Conservation (phyloP, 2,113 vertebrate genomes). For the Sialia sialis region DNA sequence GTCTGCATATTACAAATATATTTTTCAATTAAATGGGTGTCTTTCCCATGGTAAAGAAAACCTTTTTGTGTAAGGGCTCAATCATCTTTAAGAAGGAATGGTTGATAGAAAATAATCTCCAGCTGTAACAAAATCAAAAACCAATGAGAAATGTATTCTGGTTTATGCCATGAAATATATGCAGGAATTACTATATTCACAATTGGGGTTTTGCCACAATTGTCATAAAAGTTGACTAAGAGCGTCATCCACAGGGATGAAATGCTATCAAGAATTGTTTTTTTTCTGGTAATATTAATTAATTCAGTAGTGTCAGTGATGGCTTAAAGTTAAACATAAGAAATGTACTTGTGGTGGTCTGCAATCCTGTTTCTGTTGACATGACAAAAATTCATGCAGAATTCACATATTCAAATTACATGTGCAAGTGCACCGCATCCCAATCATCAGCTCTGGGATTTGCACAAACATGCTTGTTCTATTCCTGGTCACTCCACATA, state of each 20-base stretch:
- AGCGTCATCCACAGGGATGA: not conserved
- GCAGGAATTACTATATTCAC: not conserved
- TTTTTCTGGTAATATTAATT: not conserved
- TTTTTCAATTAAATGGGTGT: not conserved
- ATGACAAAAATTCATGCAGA: not conserved
- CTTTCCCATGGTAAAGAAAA: not conserved
- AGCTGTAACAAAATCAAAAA: not conserved
- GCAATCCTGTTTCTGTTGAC: not conserved
- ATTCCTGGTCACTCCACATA: not conserved
- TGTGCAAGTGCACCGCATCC: not conserved
- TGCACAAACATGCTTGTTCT: not conserved
- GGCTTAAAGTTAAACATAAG: not conserved
- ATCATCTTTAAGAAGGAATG: not conserved
- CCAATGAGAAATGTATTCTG: not conserved
- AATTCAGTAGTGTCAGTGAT: not conserved
- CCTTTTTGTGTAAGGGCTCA: not conserved
- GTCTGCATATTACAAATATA: not conserved
- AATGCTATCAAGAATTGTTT: not conserved
- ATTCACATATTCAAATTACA: not conserved
- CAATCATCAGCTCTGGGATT: not conserved
- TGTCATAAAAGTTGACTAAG: not conserved
- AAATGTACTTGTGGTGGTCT: not conserved
- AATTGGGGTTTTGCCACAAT: accelerated
- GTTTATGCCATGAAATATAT: not conserved
- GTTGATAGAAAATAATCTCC: not conserved